Base-by-base conservation (phyloP, 2,888 invertebrate genomes). In the Parnassius glacialis region DNA sequence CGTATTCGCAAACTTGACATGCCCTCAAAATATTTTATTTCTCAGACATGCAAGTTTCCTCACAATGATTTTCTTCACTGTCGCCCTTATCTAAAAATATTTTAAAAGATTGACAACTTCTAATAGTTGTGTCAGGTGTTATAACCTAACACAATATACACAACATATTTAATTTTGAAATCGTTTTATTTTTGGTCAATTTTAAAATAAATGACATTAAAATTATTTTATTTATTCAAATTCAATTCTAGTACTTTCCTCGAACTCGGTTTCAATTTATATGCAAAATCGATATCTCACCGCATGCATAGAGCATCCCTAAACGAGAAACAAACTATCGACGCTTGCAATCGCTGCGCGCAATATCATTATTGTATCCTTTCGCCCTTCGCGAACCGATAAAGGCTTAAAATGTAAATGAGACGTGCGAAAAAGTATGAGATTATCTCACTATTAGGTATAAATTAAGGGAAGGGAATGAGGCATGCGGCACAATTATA, bases 381-480 rank as follows among this genome's bases (percentile, higher is more conserved):
- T 75, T 59, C 68, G 68, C 64, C 64, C 65, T 61, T 58, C 65
- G 64, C 52, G 59, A 45, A 65, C 64, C 78, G 87, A 87, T 87
- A 85, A 87, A 78, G 75, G 81, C 73, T 82, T 78, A 80, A 81
- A 87, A 90, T 90, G 88, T 83, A 90, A 90, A 90, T 90, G 89
- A 88, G 89, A 86, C 86, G 83, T 83, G 83, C 77, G 78, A 84
- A 87, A 87, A 87, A 83, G 83, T 81, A 79, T 79, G 77, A 84
- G 88, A 89, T 90, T 83, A 90, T 90, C 88, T 88, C 78, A 79
- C 87, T 86, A 90, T 89, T 90, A 90, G 86, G 89, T 88, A 87
- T 90, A 89, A 90, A 89, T 90, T 87, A 87, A 88, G 84, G 85
- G 76, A 76, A 74, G 65, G 79, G 83, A 84, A 84, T 86, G 85